phyloP scores from a whole-genome alignment of 2,797 vertebrate genomes.

The Hippocampus kuda region DNA sequence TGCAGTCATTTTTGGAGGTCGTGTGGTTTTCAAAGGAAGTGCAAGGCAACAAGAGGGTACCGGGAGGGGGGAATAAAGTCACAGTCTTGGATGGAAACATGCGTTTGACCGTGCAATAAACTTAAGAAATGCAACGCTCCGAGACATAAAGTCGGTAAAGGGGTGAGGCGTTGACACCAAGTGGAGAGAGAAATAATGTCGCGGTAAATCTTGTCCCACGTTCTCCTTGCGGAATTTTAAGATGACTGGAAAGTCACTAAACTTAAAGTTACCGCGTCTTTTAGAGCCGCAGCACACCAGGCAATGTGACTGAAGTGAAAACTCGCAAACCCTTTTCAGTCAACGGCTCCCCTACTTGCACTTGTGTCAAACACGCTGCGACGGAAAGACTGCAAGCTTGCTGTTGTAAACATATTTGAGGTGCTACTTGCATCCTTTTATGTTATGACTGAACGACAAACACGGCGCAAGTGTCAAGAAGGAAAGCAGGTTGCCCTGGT shows the following conservation, averaged over 20 bases:
- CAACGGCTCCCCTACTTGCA: too few relatives aligned
- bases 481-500: too few relatives aligned
- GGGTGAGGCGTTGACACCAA: constrained; percentile 1
- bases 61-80: not conserved
- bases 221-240: constrained; percentile 9
- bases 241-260: constrained; percentile 1
- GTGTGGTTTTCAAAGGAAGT: not conserved
- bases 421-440: too few relatives aligned
- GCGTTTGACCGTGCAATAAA: constrained; percentile 3
- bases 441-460: too few relatives aligned
- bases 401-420: too few relatives aligned
- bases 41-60: not conserved
- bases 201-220: constrained; percentile 2
- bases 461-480: too few relatives aligned
- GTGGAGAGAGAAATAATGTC: constrained; percentile 3
- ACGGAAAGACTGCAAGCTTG: too few relatives aligned
- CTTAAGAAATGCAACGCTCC: not conserved
- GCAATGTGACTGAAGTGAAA: not conserved
- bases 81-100: constrained; percentile 1
- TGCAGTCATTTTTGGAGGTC: not conserved
- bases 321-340: not conserved
- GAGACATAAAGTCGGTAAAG: constrained; percentile 4
- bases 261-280: not conserved
- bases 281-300: not conserved
- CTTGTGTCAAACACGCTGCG: too few relatives aligned